A percentile compares a stretch with the other conserved stretches of the same genome.
Conservation (phyloP, 2,113 vertebrate species). For the Malurus elegans region DNA sequence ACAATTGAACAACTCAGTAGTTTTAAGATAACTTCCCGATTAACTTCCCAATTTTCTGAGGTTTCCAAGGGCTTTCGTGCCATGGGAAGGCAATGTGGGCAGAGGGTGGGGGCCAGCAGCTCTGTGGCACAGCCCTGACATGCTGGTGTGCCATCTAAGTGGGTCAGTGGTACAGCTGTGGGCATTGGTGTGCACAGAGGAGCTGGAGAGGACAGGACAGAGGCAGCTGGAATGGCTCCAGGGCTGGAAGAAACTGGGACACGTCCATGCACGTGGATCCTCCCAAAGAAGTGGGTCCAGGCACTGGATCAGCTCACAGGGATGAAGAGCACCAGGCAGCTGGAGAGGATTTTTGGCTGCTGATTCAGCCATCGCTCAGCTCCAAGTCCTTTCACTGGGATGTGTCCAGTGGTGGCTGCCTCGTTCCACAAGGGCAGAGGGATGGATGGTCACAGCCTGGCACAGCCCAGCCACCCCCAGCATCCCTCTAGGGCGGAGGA, state of each 20-base stretch:
- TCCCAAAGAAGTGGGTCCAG: neutral
- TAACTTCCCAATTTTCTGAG: neutral
- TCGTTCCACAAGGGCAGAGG: accelerated
- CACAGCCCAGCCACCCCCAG: neutral
- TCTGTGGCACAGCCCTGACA: neutral
- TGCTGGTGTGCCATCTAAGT: neutral
- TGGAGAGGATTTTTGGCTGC: neutral
- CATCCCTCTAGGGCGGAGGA: neutral
- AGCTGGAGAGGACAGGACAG: neutral
- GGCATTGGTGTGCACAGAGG: neutral
- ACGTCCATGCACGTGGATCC: neutral
- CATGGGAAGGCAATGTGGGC: neutral
- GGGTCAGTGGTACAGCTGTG: conserved; percentile 56
- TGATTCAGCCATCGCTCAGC: accelerated
- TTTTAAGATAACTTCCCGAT: neutral
- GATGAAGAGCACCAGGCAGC: neutral
- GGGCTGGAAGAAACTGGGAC: conserved; percentile 48
- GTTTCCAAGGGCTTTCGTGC: neutral
- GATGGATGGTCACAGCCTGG: neutral
- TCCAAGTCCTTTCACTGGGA: neutral
- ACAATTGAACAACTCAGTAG: neutral
- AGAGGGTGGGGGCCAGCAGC: neutral
- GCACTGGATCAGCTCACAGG: neutral
- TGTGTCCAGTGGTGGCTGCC: neutral
- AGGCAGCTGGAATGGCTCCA: conserved; percentile 16